These are phyloP conservation scores for Psammodynastes pulverulentus DNA, from an alignment of 2,113 vertebrate genomes.

Conservation along the genomic window DNA sequence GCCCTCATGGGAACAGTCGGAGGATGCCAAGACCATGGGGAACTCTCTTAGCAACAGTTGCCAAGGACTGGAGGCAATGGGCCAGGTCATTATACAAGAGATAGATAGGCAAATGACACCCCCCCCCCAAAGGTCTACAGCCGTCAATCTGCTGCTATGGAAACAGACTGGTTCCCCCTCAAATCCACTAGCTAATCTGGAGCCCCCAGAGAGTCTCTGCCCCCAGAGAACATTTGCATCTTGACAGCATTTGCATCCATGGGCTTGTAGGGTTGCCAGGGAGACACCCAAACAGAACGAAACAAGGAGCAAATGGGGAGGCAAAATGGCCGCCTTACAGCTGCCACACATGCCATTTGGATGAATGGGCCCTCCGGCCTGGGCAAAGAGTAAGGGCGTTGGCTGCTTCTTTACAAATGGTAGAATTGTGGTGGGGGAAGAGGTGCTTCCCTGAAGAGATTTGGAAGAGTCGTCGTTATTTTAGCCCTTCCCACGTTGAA, in stretches of 20 bases:
- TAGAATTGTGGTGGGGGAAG: neutral
- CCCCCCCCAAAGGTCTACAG: neutral
- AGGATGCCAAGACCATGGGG: neutral
- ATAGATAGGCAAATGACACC: neutral
- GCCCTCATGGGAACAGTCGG: neutral
- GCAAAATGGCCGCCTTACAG: neutral
- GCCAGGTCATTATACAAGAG: neutral
- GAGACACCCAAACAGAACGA: neutral
- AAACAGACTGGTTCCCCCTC: neutral
- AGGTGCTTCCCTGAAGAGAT: neutral
- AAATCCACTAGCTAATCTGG: too few species aligned
- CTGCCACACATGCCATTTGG: neutral
- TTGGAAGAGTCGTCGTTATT: neutral
- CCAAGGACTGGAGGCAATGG: neutral
- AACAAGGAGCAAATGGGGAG: neutral
- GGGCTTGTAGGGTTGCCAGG: neutral
- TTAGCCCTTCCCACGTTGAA: neutral
- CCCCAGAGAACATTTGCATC: neutral
- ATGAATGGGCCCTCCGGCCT: neutral
- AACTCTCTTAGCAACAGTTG: constrained; percentile 1
- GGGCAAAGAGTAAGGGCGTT: neutral
- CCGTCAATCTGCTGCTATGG: neutral
- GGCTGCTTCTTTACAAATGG: neutral
- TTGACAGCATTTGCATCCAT: neutral
- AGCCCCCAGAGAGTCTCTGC: neutral